These are phyloP conservation scores for Microdon myrmicae DNA, from an alignment of 2,888 invertebrate genomes.

Conservation along the genomic window DNA sequence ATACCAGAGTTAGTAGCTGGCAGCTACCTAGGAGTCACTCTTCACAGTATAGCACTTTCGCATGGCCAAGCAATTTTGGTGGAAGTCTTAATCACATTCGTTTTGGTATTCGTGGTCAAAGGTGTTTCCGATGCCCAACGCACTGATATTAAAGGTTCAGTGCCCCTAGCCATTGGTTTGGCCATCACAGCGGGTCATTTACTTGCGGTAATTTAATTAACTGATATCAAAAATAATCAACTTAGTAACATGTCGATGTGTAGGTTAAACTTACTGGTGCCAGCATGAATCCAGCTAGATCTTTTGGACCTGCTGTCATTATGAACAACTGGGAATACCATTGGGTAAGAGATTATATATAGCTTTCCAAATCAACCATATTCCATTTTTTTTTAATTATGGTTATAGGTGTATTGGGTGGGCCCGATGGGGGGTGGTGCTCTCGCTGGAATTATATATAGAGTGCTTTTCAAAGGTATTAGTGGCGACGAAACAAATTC, in stretches of 20 bases:
- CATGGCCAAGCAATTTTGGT: conserved; percentile 82
- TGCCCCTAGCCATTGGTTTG: conserved; percentile 87
- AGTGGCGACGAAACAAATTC: conserved; percentile 79
- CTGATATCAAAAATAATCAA: neutral
- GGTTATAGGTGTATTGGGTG: conserved; percentile 82
- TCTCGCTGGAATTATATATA: conserved; percentile 79
- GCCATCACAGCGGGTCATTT: conserved; percentile 87
- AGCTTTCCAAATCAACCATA: neutral
- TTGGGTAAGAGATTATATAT: conserved; percentile 72
- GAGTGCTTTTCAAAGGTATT: conserved; percentile 75
- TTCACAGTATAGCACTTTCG: conserved; percentile 70
- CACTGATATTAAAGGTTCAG: conserved; percentile 82
- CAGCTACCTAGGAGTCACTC: conserved; percentile 73
- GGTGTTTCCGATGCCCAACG: conserved; percentile 85
- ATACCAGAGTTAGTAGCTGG: conserved; percentile 70
- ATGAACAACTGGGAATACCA: conserved; percentile 80
- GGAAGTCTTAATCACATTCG: conserved; percentile 86
- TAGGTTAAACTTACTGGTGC: conserved; percentile 85
- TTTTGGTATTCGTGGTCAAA: conserved; percentile 86
- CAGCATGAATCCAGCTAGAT: conserved; percentile 93
- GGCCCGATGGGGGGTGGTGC: conserved; percentile 84
- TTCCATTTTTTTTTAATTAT: conserved; percentile 18
- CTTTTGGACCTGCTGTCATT: conserved; percentile 87
- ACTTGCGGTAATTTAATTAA: conserved; percentile 74
- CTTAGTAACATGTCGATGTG: neutral